Base-by-base conservation (phyloP, 2,113 vertebrate species). In the Phrynosoma blainvillii region DNA sequence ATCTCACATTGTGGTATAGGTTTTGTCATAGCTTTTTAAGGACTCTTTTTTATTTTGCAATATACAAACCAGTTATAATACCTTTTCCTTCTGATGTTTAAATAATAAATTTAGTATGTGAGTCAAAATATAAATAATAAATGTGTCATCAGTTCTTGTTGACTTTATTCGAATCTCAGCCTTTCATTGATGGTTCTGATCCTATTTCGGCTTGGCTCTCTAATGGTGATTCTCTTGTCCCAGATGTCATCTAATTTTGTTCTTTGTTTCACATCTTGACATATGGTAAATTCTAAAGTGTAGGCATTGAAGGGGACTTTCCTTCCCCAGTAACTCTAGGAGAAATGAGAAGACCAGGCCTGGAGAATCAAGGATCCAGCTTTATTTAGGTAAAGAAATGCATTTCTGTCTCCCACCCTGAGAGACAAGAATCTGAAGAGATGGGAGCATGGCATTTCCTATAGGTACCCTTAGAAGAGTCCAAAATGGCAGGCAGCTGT, bases 11-110 rank as follows among this genome's bases (percentile, higher is more conserved):
- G 70, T 89, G 1, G 0, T 88, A 79, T 32, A 0, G 0, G 3
- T 88, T 71, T 87, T 68, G 54, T 25, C 87, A 54, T 21, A 79
- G 84, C 62, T 42, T 79, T 86, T 32, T 16, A 52, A 79, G 68
- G 8, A 47, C 36, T 47, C 27, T n/a, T 52, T 5, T 23, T 9
- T 42, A 5, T 23, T 74, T 54, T 62, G 23, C 25, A 56, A 40
- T 40, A 66, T 78, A n/a, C 20, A 5, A 79, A 18, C 7, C 84
- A 52, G 8, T n/a, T 79, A 13, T 40, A 86, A 52, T 21, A 52
- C n/a, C 36, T 42, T 65, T 62, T 27, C 18, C 74, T 14, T 65
- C 36, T n/a, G 21, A 78, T n/a, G 59, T 66, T 77, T 21, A 47
- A 62, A 77, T 77, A 76, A 76, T 20, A 85, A 77, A 66, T 18